A percentile compares a stretch with the other conserved stretches of the same genome.
These are phyloP conservation scores for Telenomus remus DNA, from an alignment of 1,140 invertebrate genomes.

Conservation along the genomic window DNA sequence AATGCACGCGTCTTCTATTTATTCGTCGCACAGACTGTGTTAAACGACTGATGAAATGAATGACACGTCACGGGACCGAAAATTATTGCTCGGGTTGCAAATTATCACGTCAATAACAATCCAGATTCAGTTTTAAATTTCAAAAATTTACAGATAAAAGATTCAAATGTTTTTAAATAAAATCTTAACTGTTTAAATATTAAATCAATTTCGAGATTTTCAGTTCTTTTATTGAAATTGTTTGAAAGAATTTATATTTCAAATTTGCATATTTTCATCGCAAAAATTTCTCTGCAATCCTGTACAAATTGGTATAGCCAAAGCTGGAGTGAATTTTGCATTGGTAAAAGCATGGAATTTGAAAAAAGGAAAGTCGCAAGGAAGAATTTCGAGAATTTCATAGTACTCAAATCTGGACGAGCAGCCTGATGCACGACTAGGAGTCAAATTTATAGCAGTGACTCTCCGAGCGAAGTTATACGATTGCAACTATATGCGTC, in stretches of 20 bases:
- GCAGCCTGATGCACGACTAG: background rate
- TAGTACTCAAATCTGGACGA: background rate
- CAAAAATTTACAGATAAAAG: no score
- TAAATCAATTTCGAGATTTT: no score
- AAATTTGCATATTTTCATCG: no score
- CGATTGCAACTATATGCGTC: conserved; percentile 19
- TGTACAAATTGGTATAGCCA: no score
- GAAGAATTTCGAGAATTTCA: no score
- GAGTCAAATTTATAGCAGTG: background rate
- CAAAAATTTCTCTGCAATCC: no score
- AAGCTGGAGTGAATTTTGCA: conserved; percentile 47
- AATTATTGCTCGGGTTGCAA: background rate
- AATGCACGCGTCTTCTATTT: conserved; percentile 67
- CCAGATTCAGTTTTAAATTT: conserved; percentile 25
- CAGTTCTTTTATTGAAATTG: no score
- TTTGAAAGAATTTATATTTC: no score
- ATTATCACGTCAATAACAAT: conserved; percentile 16
- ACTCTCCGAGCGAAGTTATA: background rate
- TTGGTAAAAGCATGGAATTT: no score
- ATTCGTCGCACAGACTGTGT: conserved; percentile 70
- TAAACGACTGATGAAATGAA: conserved; percentile 73
- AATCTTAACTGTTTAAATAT: no score
- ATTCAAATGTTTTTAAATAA: no score
- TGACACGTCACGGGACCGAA: conserved; percentile 50
- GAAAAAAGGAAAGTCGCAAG: no score